Evolutionary conservation across 2,797 vertebrate genomes (phyloP).

Genomic region (Distichodus sexfasciatus): DNA sequence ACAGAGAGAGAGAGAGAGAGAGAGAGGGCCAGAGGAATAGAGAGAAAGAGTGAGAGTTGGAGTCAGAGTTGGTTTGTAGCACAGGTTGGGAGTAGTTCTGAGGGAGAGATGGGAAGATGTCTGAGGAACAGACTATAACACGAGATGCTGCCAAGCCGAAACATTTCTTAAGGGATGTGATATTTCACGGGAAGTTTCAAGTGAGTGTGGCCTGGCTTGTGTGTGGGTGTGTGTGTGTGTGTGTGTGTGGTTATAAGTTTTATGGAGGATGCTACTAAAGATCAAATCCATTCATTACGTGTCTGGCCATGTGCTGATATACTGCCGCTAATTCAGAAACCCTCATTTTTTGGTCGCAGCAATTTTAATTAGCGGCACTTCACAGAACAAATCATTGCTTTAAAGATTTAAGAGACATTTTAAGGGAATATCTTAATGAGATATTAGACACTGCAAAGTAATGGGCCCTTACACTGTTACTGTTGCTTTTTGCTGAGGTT

Average conservation of each 20-base stretch:
- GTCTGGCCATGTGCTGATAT: too few species aligned
- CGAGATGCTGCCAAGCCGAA: constrained; percentile 31
- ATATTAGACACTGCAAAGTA: too few species aligned
- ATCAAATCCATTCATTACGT: not conserved
- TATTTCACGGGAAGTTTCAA: constrained; percentile 75
- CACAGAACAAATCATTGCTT: too few species aligned
- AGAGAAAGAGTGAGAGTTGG: constrained; percentile 44
- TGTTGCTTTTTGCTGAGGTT: too few species aligned
- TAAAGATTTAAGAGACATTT: too few species aligned
- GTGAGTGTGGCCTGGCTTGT: constrained; percentile 53
- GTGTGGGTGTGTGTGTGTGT: not conserved
- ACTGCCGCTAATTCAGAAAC: too few species aligned
- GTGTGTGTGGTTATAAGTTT: not conserved
- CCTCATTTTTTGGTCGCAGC: too few species aligned
- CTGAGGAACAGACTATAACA: constrained; percentile 54
- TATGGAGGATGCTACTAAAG: not conserved
- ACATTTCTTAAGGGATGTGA: constrained; percentile 70
- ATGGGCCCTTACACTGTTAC: too few species aligned
- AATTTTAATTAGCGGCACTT: too few species aligned
- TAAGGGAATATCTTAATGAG: too few species aligned
- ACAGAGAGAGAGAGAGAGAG: constrained; percentile 11
- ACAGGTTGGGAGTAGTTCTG: constrained; percentile 19
- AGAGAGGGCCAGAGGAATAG: constrained; percentile 10
- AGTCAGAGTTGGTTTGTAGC: constrained; percentile 39
- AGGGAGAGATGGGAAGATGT: constrained; percentile 58